Base-by-base conservation (phyloP, 2,888 invertebrate genomes). In the Oscheius sp. region DNA sequence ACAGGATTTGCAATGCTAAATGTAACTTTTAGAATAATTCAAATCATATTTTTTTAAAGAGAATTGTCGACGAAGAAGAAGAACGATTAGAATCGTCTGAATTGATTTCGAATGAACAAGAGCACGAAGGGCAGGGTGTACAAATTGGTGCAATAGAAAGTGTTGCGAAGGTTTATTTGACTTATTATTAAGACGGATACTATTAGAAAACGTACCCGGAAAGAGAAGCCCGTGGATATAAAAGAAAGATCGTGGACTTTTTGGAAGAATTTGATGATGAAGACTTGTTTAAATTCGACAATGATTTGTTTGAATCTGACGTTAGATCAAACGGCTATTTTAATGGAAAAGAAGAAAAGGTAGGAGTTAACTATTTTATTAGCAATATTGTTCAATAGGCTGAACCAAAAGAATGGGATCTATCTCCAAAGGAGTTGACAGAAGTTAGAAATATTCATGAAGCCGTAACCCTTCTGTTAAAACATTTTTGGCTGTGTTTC, bases 401-500 rank as follows among this genome's bases (percentile, higher is more conserved):
- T 34, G 55, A 37, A 12, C 12, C 3, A 34, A 29, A 25, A 17
- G 52, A 55, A 25, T 65, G 66, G 68, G 52, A 48, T 37, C 31
- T 68, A 29, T 58, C 68, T 15, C 50, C 68, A 12, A 31, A 31
- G 12, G 61, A 61, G n/a, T 17, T 61, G 8, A 37, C 33, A n/a
- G 61, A 69, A 29, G 46, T 64, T 17, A 3, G 64, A 34, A 72
- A 71, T 34, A 64, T 81, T 37, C 79, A 81, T 42, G 74, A 69
- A 61, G 68, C 79, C 20, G 74, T 73, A 3, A 92, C 93, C 72
- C 97, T 97, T 89, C 88, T 98, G 70, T 89, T 96, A 15, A 91
- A 93, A 71, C 96, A 96, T 88, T 93, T 97, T 89, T 98, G 97
- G 96, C 90, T 92, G 50, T 93, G 95, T 87, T 96, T 97, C 89